Evolutionary conservation across 2,888 invertebrate species (phyloP).

Genomic region (Diaphora mendica): DNA sequence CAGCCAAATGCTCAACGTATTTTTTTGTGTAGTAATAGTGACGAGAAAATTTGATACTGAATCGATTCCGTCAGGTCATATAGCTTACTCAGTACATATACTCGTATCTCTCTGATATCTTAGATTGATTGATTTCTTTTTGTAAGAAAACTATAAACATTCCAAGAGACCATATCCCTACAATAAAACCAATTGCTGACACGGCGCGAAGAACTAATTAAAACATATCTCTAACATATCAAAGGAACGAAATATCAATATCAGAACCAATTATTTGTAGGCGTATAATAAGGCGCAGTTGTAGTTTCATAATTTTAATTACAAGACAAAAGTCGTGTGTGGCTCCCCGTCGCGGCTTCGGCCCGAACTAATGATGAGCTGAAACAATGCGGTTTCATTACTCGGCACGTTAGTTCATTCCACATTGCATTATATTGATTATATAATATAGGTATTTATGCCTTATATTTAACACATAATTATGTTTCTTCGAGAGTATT

Average conservation of each 20-base stretch:
- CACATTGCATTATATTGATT: constrained; percentile 9
- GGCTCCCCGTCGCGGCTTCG: constrained; percentile 71
- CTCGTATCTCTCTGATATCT: background rate
- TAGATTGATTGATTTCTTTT: constrained; percentile 6
- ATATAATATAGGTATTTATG: background rate
- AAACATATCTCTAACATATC: constrained; percentile 45
- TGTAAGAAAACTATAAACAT: constrained; percentile 41
- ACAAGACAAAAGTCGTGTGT: constrained; percentile 72
- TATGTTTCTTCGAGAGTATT: background rate
- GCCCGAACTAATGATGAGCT: constrained; percentile 60
- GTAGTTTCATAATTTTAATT: constrained; percentile 79
- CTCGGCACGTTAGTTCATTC: constrained; percentile 29
- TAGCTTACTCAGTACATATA: background rate
- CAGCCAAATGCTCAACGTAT: too few relatives aligned
- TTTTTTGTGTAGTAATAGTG: too few relatives aligned
- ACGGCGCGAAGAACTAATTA: constrained; percentile 53
- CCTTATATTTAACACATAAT: background rate
- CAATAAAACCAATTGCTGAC: constrained; percentile 46
- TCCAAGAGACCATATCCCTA: constrained; percentile 26
- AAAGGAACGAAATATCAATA: constrained; percentile 61
- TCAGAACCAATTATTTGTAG: constrained; percentile 66
- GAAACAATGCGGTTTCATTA: constrained; percentile 73
- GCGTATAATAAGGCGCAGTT: constrained; percentile 61
- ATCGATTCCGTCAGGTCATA: background rate
- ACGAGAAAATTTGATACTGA: background rate